phyloP scores from a whole-genome alignment of 2,888 invertebrate genomes.

The Marasmarcha lunaedactyla region DNA sequence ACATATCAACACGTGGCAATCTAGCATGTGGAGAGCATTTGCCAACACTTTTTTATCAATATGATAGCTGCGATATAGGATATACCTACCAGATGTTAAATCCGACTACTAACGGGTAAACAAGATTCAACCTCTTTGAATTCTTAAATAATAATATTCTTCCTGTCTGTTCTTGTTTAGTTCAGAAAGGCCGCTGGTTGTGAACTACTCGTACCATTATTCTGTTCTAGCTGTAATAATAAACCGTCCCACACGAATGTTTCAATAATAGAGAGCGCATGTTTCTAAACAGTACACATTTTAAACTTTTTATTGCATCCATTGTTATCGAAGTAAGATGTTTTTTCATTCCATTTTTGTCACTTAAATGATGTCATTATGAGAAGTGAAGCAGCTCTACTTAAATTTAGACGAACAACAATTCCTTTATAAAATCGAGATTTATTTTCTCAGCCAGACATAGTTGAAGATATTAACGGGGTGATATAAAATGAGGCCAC shows the following conservation, averaged over 20 bases:
- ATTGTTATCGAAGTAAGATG: too few species aligned
- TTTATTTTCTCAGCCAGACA: too few species aligned
- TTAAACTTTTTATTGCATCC: background rate
- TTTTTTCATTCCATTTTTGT: too few species aligned
- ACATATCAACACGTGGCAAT: conserved; percentile 36
- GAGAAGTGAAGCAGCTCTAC: conserved; percentile 8
- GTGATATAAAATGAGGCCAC: conserved; percentile 20
- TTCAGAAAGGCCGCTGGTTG: conserved; percentile 25
- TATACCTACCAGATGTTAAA: too few species aligned
- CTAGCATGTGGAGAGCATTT: conserved; percentile 26
- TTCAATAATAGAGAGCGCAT: too few species aligned
- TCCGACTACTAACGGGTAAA: too few species aligned
- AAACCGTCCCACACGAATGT: conserved; percentile 16
- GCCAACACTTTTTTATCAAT: conserved; percentile 41
- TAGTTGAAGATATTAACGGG: conserved; percentile 34
- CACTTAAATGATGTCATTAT: too few species aligned
- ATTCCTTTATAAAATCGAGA: too few species aligned
- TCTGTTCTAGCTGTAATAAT: conserved; percentile 15
- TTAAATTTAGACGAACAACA: conserved; percentile 23
- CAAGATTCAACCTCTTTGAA: too few species aligned
- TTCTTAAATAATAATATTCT: too few species aligned
- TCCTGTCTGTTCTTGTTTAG: too few species aligned
- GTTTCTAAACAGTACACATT: background rate
- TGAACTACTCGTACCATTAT: background rate
- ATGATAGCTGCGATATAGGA: conserved; percentile 29